A percentile compares a stretch with the other conserved stretches of the same genome.
These are phyloP conservation scores for Stenurella melanura DNA, from an alignment of 2,888 invertebrate species.

Conservation along the genomic window DNA sequence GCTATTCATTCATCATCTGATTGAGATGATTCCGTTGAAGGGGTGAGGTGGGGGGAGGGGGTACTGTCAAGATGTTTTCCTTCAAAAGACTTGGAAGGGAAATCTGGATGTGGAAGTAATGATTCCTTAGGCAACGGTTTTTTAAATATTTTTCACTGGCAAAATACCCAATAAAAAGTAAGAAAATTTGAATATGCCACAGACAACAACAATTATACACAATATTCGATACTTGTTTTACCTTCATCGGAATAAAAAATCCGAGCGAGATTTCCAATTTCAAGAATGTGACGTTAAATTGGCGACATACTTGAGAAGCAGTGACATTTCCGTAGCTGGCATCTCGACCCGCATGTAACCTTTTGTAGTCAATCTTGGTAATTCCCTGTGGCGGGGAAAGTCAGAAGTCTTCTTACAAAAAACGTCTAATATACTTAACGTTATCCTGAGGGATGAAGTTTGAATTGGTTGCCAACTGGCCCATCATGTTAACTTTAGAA, in stretches of 20 bases:
- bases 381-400: background rate
- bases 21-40: too few relatives aligned
- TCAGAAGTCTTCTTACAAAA: slow-evolving; percentile 7
- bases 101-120: too few relatives aligned
- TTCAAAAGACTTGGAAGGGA: too few relatives aligned
- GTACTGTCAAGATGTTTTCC: too few relatives aligned
- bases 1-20: too few relatives aligned
- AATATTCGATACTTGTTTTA: too few relatives aligned
- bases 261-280: background rate
- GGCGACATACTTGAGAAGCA: background rate
- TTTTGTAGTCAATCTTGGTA: slow-evolving; percentile 1
- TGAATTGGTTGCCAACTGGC: background rate
- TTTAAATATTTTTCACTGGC: too few relatives aligned
- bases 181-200: too few relatives aligned
- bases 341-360: slow-evolving; percentile 20
- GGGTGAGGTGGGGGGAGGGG: too few relatives aligned
- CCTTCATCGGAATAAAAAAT: background rate
- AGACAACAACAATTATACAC: too few relatives aligned
- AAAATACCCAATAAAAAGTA: too few relatives aligned
- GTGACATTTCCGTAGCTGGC: slow-evolving; percentile 4
- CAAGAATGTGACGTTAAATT: background rate
- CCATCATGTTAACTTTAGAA: background rate
- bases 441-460: background rate
- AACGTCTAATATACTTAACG: background rate
- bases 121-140: too few relatives aligned